Conservation (phyloP, 1,140 invertebrate species). For the Antheraea mylitta region DNA sequence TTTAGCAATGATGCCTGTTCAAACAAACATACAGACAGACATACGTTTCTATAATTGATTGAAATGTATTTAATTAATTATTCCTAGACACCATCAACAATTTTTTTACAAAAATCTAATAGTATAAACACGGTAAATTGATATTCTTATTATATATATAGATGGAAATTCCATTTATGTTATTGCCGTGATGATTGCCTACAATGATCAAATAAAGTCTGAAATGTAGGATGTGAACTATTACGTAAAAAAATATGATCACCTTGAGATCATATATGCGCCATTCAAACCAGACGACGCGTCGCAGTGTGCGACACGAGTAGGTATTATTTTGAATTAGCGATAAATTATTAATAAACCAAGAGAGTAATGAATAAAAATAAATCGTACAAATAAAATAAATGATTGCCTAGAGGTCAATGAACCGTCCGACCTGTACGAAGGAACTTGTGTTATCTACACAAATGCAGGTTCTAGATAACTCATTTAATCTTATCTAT, state of each 20-base stretch:
- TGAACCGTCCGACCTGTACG: neutral
- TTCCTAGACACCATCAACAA: too few species aligned
- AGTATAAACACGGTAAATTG: too few species aligned
- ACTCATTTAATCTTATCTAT: neutral
- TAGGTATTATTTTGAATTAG: neutral
- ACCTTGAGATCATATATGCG: slow-evolving; percentile 2
- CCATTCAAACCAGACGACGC: neutral
- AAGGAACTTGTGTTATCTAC: neutral
- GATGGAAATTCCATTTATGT: too few species aligned
- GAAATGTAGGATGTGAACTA: neutral
- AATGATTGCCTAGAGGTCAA: neutral
- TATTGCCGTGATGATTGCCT: neutral
- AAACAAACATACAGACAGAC: too few species aligned
- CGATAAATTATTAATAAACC: neutral
- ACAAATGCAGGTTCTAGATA: neutral
- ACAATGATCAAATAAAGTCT: neutral
- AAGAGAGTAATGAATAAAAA: neutral
- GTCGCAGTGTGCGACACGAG: neutral
- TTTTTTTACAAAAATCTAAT: too few species aligned
- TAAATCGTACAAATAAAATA: neutral
- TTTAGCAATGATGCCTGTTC: too few species aligned
- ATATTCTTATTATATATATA: too few species aligned
- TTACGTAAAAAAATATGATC: neutral
- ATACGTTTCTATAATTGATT: too few species aligned
- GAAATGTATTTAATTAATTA: too few species aligned